Evolutionary conservation across 2,797 vertebrate species (phyloP).

Genomic region (Ciconia nigra): DNA sequence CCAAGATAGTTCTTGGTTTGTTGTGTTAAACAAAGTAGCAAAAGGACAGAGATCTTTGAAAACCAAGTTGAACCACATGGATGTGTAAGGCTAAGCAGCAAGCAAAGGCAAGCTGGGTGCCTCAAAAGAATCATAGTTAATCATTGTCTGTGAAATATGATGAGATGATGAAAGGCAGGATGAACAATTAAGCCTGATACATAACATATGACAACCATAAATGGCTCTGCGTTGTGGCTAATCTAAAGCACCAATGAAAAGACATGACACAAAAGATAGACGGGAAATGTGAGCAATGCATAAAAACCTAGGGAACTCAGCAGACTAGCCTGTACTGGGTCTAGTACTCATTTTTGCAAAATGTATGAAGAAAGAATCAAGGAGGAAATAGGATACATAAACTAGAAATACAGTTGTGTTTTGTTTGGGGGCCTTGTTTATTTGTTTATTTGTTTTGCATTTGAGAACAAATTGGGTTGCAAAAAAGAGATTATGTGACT

Average conservation of each 20-base stretch:
- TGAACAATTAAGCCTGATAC: conserved; percentile 8
- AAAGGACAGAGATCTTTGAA: background rate
- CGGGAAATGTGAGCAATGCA: background rate
- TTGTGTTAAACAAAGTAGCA: background rate
- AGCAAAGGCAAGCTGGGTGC: background rate
- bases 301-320: background rate
- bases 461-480: background rate
- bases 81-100: background rate
- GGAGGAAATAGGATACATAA: background rate
- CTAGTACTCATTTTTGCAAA: background rate
- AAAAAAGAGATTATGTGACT: background rate
- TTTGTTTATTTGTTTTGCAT: background rate
- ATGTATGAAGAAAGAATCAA: background rate
- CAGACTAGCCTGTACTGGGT: background rate
- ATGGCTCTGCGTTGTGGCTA: background rate
- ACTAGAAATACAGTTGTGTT: background rate
- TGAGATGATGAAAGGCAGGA: conserved; percentile 55
- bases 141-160: background rate
- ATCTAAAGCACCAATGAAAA: conserved; percentile 25
- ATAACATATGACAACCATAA: conserved; percentile 28
- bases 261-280: background rate
- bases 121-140: background rate
- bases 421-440: background rate
- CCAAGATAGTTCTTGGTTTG: background rate
- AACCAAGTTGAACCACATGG: background rate